Evolutionary conservation across 30 jellyfish, hydroid and myxozoan species (phyloP), one percentile per base, ranked within the genome.

Genomic region (Hydra vulgaris): DNA sequence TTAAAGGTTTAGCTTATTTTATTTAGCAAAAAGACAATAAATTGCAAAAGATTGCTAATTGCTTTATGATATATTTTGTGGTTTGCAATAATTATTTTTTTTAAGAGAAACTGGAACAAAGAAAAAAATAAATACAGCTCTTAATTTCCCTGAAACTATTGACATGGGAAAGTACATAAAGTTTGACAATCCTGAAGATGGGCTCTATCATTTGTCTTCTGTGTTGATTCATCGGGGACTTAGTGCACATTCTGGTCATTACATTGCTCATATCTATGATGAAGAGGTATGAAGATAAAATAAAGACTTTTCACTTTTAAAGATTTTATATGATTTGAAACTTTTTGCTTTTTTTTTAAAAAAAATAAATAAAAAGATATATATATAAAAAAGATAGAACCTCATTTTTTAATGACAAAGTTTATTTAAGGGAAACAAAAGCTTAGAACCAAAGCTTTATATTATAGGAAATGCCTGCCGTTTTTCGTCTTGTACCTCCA

Each of bases 181-280:
- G 25, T 54, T 79, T 22, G 95, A 76, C 0, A 87, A 81, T 71
- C 85, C 84, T 7, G 83, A 86, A 18, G 80, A 83, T 77, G 96
- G 96, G 56, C 82, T 85, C 66, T 92, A 86, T 69, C 81, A 80
- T 27, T 74, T 92, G 27, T 73, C 95, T 73, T 96, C 96, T 71
- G 98, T 87, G 40, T 86, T 92, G 73, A 76, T 92, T 71, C 98
- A 92, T 61, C 67, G 88, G 40, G 98, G 98, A 23, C 81, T 79
- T 0, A 92, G 96, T 71, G 95, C 98, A 20, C 78, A 79, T 75
- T 92, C 98, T 0, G 98, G 98, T 3, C 98, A 92, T 84, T 92
- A 92, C 74, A 94, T 92, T 24, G 98, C 98, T 54, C 96, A 87
- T 71, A 92, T 92, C 70, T 79, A 73, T 23, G 98, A 92, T 75